Base-by-base conservation (phyloP, 2,113 vertebrate genomes). In the Amphiprion percula region DNA sequence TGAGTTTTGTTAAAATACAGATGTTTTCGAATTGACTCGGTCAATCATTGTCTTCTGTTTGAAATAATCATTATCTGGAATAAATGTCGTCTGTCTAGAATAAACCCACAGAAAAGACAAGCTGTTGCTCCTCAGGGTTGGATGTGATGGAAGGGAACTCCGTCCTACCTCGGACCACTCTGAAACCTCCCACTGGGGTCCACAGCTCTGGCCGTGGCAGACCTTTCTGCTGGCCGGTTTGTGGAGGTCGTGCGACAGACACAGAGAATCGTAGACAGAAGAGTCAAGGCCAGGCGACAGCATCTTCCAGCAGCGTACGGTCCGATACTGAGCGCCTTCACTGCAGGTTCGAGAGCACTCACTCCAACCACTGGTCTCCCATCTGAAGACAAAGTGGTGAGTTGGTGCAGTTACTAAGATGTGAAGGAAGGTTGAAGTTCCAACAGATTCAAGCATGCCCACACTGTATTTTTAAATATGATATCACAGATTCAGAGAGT, bases 291-390 rank as follows among this genome's bases (percentile, higher is more conserved):
- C 96, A 0, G 96, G 96, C 0, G 96, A 96, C 87, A 97, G 88
- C 96, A 97, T 97, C 90, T 95, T 97, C 97, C 97, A 97, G 91
- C 97, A 97, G 70, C 97, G 96, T 77, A 97, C 96, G 0, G 95
- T 96, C 17, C 97, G 95, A 72, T 95, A 96, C 89, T 97, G 96
- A 68, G 93, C 92, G 4, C 97, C 97, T 77, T 97, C 96, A 0
- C 95, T 94, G 1, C 97, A 97, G 15, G 96, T 97, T 6, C 96
- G 93, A 0, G 96, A 97, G 84, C 97, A 97, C 54, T 96, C 96
- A 0, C 96, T 97, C 97, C 96, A 97, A 0, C 94, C 94, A 41
- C 96, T 97, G 33, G 96, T 97, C 94, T 97, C 97, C 97, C 97
- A 97, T 37, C 97, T 97, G 80, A 74, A 64, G 1, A 71, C 1